Conservation (phyloP, 2,888 invertebrate genomes). For the Drosophila siamana region DNA sequence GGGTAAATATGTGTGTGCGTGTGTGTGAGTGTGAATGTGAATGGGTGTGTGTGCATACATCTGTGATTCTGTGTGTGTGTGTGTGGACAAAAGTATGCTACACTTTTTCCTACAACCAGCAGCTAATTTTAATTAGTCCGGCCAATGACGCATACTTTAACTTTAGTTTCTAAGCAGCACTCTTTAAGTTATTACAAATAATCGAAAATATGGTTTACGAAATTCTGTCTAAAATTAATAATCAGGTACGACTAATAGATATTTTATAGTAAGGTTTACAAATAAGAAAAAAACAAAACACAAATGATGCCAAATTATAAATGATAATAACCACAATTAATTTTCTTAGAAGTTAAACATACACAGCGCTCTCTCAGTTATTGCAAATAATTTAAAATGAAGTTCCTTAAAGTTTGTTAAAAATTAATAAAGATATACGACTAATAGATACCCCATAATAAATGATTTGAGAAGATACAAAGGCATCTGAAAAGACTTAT, state of each 20-base stretch:
- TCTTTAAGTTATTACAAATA: conserved; percentile 35
- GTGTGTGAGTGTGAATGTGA: too few species aligned
- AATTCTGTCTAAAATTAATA: neutral
- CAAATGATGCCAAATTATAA: neutral
- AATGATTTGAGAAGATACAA: too few species aligned
- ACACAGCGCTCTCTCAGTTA: too few species aligned
- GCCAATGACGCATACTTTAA: conserved; percentile 16
- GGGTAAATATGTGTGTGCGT: conserved; percentile 39
- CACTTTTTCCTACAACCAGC: conserved; percentile 33
- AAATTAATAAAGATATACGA: too few species aligned
- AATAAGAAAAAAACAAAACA: too few species aligned
- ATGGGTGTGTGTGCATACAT: conserved; percentile 11
- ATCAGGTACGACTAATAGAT: neutral
- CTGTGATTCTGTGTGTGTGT: neutral
- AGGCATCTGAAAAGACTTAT: too few species aligned
- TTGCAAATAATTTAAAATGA: too few species aligned
- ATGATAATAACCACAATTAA: too few species aligned
- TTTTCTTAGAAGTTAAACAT: too few species aligned
- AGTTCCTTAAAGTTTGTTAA: too few species aligned
- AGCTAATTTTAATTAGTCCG: conserved; percentile 67
- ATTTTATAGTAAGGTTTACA: too few species aligned
- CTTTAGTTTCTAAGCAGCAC: conserved; percentile 28
- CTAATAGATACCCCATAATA: too few species aligned
- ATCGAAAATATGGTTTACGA: neutral
- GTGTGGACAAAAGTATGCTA: conserved; percentile 61